A percentile compares a stretch with the other conserved stretches of the same genome.
phyloP scores from a whole-genome alignment of 2,113 vertebrate species.

The Montifringilla adamsi region DNA sequence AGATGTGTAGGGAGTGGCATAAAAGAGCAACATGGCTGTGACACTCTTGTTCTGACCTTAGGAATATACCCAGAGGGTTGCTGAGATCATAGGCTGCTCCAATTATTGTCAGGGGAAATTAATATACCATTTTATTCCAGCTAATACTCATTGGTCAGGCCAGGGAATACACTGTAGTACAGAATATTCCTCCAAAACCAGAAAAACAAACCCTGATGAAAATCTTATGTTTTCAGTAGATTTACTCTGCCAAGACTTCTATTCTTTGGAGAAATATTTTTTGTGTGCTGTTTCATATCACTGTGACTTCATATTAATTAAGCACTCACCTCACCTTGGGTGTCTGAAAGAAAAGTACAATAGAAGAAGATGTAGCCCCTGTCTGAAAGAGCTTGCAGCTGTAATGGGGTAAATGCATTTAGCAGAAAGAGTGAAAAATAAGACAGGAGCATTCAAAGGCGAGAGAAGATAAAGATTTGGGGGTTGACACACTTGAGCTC shows the following conservation, averaged over 20 bases:
- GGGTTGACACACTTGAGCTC: background rate
- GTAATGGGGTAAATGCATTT: background rate
- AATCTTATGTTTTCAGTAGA: background rate
- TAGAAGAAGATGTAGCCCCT: background rate
- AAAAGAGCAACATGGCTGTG: background rate
- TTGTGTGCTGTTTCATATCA: background rate
- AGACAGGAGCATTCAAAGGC: background rate
- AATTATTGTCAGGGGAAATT: slow-evolving; percentile 40
- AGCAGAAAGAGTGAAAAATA: background rate
- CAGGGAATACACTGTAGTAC: background rate
- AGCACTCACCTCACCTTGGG: background rate
- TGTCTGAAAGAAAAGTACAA: background rate
- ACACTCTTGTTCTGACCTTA: slow-evolving; percentile 25
- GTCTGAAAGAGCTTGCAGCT: background rate
- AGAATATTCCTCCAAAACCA: background rate
- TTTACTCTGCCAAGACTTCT: background rate
- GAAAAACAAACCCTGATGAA: background rate
- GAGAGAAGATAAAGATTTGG: background rate
- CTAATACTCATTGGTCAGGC: background rate
- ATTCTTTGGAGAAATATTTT: background rate
- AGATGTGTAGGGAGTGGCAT: slow-evolving; percentile 1
- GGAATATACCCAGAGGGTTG: slow-evolving; percentile 22
- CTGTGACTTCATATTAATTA: background rate
- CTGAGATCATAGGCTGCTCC: slow-evolving; percentile 42
- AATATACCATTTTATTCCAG: slow-evolving; percentile 28